These are phyloP conservation scores for Hepsetus odoe DNA, from an alignment of 2,113 vertebrate species.

Conservation along the genomic window DNA sequence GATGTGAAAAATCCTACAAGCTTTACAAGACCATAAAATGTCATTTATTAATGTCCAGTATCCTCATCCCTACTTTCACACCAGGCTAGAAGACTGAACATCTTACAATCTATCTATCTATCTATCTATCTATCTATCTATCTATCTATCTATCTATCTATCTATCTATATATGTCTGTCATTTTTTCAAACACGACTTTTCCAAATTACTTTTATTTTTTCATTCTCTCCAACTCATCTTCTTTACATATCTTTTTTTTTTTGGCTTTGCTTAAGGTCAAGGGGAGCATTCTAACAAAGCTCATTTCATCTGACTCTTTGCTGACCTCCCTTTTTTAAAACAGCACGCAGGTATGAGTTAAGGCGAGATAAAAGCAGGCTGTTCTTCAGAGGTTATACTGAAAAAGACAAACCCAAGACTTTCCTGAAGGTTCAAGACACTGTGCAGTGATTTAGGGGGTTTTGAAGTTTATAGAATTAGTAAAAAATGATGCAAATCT, in stretches of 20 bases:
- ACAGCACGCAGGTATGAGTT: constrained; percentile 20
- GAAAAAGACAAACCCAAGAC: too few species aligned
- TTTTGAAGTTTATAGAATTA: too few species aligned
- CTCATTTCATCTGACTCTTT: constrained; percentile 49
- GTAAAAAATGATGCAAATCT: too few species aligned
- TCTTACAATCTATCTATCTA: neutral
- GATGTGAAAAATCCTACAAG: neutral
- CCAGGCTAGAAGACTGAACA: neutral
- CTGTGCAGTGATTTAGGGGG: neutral
- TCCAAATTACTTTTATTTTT: too few species aligned
- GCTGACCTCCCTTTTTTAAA: constrained; percentile 59
- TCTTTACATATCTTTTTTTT: constrained; percentile 51
- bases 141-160: constrained; percentile 26
- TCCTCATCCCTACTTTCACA: neutral
- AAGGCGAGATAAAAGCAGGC: neutral
- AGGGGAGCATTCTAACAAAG: neutral
- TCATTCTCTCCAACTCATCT: neutral
- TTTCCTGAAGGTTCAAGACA: too few species aligned
- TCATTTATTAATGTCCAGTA: neutral
- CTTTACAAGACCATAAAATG: neutral
- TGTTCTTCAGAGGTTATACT: neutral
- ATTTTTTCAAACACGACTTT: too few species aligned
- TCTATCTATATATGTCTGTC: neutral
- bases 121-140: neutral
- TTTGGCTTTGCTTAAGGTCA: constrained; percentile 4